Evolutionary conservation across 2,113 vertebrate genomes (phyloP).

Genomic region (Lamprologus lemairii): DNA sequence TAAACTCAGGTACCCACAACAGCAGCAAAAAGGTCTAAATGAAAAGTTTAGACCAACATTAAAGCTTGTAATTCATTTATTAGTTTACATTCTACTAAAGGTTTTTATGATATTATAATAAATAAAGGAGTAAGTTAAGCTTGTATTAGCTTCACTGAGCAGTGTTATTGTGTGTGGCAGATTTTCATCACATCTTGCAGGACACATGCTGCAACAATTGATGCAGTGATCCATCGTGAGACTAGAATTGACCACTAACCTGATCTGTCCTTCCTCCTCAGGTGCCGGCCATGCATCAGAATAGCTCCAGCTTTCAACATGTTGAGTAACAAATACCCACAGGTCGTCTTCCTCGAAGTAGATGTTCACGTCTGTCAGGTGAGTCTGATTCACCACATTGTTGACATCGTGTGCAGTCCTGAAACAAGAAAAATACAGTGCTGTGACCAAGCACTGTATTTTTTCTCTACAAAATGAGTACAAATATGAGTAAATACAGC

Average conservation of each 20-base stretch:
- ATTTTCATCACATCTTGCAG: not conserved
- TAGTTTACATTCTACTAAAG: not conserved
- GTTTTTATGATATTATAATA: not conserved
- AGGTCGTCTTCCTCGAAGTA: conserved; percentile 89
- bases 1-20: not conserved
- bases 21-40: not conserved
- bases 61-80: not conserved
- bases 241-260: not conserved
- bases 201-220: not conserved
- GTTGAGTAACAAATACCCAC: conserved; percentile 90
- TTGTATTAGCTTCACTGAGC: not conserved
- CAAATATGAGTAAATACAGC: not conserved
- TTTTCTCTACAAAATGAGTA: not conserved
- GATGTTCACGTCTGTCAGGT: conserved; percentile 95
- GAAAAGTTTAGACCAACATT: not conserved
- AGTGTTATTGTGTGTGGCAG: not conserved
- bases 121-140: not conserved
- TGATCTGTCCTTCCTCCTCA: conserved; percentile 24
- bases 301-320: conserved; percentile 90
- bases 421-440: not conserved
- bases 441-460: not conserved
- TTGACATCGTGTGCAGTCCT: not conserved
- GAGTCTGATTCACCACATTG: not conserved
- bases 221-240: not conserved
- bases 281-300: conserved; percentile 87